phyloP scores from a whole-genome alignment of 2,113 vertebrate species.

The Aphelocoma coerulescens region DNA sequence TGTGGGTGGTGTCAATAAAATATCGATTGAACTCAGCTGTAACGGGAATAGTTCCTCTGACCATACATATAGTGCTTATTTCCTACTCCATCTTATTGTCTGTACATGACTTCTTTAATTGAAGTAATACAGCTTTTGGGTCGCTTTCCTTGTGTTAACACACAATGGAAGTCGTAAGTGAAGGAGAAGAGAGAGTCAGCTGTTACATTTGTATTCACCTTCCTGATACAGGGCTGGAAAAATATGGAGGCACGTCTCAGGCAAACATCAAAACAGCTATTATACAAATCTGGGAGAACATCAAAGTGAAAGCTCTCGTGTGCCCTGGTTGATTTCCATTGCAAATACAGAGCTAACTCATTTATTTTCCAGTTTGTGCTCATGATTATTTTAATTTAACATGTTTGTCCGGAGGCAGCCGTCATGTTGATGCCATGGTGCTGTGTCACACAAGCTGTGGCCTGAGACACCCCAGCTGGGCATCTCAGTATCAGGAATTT shows the following conservation, averaged over 20 bases:
- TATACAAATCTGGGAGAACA: conserved; percentile 7
- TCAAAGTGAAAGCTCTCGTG: not conserved
- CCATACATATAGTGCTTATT: not conserved
- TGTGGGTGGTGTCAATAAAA: not conserved
- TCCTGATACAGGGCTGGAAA: not conserved
- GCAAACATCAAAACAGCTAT: conserved; percentile 35
- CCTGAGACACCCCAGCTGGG: conserved; percentile 20
- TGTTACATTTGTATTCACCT: not conserved
- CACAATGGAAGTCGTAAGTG: not conserved
- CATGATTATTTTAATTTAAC: conserved; percentile 49
- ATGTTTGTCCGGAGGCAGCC: not conserved
- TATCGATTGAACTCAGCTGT: not conserved
- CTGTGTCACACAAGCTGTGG: not conserved
- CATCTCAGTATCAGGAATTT: not conserved
- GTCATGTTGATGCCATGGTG: conserved; percentile 5
- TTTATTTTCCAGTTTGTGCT: conserved; percentile 33
- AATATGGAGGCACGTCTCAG: not conserved
- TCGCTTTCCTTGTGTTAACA: not conserved
- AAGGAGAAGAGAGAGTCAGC: not conserved
- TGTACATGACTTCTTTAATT: not conserved
- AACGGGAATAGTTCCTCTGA: not conserved
- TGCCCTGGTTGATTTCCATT: conserved; percentile 39
- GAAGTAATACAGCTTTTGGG: not conserved
- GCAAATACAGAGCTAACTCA: conserved; percentile 34
- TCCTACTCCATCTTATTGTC: not conserved